Evolutionary conservation across 2,113 vertebrate genomes (phyloP).

Genomic region (Scartelaos histophorus): DNA sequence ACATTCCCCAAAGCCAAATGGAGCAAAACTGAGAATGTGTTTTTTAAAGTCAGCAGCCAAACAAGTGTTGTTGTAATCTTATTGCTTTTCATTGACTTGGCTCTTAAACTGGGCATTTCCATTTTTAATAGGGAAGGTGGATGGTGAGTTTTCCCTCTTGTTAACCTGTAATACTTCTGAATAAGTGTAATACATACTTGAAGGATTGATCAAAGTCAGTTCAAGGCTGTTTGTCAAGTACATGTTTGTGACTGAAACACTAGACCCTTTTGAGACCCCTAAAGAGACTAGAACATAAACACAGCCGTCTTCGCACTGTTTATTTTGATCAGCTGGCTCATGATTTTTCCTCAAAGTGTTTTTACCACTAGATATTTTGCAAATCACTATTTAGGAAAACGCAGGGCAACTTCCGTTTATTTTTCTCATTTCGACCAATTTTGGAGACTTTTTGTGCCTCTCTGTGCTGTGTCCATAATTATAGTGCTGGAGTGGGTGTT

Average conservation of each 20-base stretch:
- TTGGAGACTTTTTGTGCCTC: slow-evolving; percentile 21
- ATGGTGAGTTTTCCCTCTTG: neutral
- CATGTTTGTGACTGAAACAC: too few species aligned
- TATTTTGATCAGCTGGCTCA: neutral
- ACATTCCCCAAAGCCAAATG: neutral
- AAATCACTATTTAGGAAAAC: slow-evolving; percentile 25
- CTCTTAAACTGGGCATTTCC: slow-evolving; percentile 5
- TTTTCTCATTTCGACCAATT: slow-evolving; percentile 17
- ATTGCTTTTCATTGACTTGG: slow-evolving; percentile 21
- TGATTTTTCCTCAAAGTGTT: neutral
- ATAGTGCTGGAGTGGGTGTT: slow-evolving; percentile 63
- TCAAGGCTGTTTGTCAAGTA: too few species aligned
- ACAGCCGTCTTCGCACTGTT: neutral
- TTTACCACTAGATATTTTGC: neutral
- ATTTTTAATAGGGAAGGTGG: neutral
- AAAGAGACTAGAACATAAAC: neutral
- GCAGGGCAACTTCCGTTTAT: slow-evolving; percentile 21
- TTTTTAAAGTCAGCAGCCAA: slow-evolving; percentile 13
- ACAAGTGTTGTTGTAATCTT: slow-evolving; percentile 2
- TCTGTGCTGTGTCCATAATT: slow-evolving; percentile 65
- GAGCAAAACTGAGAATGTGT: slow-evolving; percentile 12
- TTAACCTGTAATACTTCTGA: neutral
- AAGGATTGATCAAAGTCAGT: too few species aligned
- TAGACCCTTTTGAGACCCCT: too few species aligned
- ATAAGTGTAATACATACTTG: neutral